Evolutionary conservation across 2,888 invertebrate genomes (phyloP).

Genomic region (Leptinotarsa haldemani): DNA sequence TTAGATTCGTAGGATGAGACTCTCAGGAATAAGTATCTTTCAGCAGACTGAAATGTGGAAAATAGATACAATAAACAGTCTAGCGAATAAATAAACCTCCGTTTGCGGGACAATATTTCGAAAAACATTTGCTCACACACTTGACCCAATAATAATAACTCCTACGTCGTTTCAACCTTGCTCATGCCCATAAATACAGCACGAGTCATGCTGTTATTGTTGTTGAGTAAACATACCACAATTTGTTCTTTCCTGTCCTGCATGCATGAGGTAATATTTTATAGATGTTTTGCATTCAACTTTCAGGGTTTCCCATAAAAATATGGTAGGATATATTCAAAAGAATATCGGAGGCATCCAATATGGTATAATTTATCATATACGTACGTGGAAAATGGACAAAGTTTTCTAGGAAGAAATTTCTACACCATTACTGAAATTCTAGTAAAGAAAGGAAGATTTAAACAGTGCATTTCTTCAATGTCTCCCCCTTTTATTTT

Average conservation of each 20-base stretch:
- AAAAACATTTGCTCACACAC: conserved; percentile 30
- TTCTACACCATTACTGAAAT: too few relatives aligned
- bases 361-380: too few relatives aligned
- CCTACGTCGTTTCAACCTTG: conserved; percentile 37
- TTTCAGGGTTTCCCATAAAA: neutral
- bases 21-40: neutral
- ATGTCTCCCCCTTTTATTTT: too few relatives aligned
- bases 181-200: conserved; percentile 38
- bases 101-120: conserved; percentile 22
- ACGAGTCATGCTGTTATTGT: conserved; percentile 35
- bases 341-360: too few relatives aligned
- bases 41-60: neutral
- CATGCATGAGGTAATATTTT: conserved; percentile 6
- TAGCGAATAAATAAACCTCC: conserved; percentile 2
- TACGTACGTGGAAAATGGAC: too few relatives aligned
- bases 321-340: too few relatives aligned
- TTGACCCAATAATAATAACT: conserved; percentile 37
- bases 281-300: neutral
- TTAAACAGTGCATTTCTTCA: too few relatives aligned
- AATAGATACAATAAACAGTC: conserved; percentile 7
- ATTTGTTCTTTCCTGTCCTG: conserved; percentile 21
- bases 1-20: neutral
- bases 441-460: too few relatives aligned
- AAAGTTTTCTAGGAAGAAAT: too few relatives aligned
- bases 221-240: conserved; percentile 21